Conservation (phyloP, 2,888 invertebrate genomes). For the Elysia crispata region DNA sequence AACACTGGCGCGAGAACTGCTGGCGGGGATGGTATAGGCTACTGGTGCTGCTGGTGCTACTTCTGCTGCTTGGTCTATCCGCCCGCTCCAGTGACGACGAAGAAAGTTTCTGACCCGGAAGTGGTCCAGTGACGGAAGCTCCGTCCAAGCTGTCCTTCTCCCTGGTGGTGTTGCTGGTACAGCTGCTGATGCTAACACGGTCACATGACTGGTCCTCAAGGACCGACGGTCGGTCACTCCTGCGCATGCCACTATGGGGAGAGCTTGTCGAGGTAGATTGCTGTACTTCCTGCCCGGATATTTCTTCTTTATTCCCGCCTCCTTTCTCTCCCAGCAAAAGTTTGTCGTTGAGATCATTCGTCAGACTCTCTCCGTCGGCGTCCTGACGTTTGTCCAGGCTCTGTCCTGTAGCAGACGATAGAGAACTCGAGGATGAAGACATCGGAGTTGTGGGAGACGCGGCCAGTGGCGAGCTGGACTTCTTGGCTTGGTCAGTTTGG, state of each 20-base stretch:
- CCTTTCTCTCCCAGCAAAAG: neutral
- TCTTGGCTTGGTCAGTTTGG: too few species aligned
- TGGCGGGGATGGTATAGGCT: too few species aligned
- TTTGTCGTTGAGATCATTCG: neutral
- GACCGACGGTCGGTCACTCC: neutral
- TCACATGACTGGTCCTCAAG: neutral
- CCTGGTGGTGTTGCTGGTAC: constrained; percentile 18
- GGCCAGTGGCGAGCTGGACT: too few species aligned
- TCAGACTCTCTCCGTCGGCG: neutral
- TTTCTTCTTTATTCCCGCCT: too few species aligned
- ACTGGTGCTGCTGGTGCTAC: too few species aligned
- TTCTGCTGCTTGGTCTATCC: constrained; percentile 32
- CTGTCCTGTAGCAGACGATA: too few species aligned
- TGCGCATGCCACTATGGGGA: neutral
- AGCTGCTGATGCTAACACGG: constrained; percentile 28
- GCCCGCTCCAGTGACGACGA: neutral
- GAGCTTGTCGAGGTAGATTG: too few species aligned
- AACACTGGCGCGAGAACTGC: too few species aligned
- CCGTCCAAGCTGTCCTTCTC: constrained; percentile 16
- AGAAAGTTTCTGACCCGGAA: neutral
- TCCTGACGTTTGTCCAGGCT: too few species aligned
- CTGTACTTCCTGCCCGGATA: too few species aligned
- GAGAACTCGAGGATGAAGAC: too few species aligned
- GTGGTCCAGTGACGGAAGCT: neutral
- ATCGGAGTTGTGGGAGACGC: too few species aligned